phyloP scores from a whole-genome alignment of 2,113 vertebrate genomes.

The Megalops atlanticus region DNA sequence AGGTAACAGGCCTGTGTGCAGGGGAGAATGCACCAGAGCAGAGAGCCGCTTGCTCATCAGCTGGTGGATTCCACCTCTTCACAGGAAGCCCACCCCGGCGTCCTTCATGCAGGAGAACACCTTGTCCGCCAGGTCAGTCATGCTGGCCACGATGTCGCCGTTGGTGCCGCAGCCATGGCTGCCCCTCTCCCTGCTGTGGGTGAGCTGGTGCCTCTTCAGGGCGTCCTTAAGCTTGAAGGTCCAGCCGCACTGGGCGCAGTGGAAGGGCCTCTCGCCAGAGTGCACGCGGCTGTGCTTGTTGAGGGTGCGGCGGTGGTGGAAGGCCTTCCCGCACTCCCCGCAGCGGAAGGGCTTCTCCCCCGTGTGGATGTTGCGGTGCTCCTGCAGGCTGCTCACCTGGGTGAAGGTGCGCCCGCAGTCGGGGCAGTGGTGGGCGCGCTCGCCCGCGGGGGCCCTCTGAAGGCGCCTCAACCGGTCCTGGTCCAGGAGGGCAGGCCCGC shows the following conservation, averaged over 20 bases:
- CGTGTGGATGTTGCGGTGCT: slow-evolving; percentile 25
- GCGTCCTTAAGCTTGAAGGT: slow-evolving; percentile 23
- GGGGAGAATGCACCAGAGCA: too few species aligned
- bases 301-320: slow-evolving; percentile 12
- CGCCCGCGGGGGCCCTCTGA: background rate
- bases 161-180: background rate
- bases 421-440: background rate
- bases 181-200: background rate
- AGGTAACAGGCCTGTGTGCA: too few species aligned
- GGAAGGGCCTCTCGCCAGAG: slow-evolving; percentile 21
- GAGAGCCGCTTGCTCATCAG: too few species aligned
- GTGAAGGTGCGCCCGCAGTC: slow-evolving; percentile 16
- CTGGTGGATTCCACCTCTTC: too few species aligned
- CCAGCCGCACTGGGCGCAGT: slow-evolving; percentile 18
- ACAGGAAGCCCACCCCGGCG: too few species aligned
- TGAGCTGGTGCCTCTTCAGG: slow-evolving; percentile 9
- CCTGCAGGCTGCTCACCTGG: slow-evolving; percentile 19
- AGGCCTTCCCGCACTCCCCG: slow-evolving; percentile 18
- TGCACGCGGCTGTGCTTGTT: slow-evolving; percentile 20
- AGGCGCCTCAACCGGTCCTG: background rate
- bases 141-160: background rate
- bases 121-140: too few species aligned
- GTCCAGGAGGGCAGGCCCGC: background rate
- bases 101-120: too few species aligned
- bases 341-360: slow-evolving; percentile 28